phyloP scores from a whole-genome alignment of 2,797 vertebrate genomes.

The Eospalax fontanierii region DNA sequence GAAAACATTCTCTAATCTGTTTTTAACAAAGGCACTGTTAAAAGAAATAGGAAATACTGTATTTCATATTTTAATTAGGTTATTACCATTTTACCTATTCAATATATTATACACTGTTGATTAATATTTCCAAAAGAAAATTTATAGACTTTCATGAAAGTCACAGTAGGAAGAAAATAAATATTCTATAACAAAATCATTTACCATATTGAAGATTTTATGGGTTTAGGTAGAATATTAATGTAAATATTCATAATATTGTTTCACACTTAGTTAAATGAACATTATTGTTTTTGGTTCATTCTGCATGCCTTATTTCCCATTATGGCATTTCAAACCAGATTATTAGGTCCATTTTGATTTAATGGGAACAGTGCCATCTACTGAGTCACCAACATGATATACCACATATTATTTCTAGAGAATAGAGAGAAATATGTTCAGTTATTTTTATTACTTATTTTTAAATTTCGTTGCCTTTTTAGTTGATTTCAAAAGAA shows the following conservation, averaged over 20 bases:
- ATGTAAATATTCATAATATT: slow-evolving; percentile 51
- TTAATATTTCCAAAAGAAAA: slow-evolving; percentile 56
- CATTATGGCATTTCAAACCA: slow-evolving; percentile 53
- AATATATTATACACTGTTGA: slow-evolving; percentile 28
- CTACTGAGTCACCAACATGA: slow-evolving; percentile 67
- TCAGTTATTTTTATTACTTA: slow-evolving; percentile 72
- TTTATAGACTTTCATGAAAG: slow-evolving; percentile 47
- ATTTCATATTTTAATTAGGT: slow-evolving; percentile 64
- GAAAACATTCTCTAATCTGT: slow-evolving; percentile 55
- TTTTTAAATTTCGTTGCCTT: slow-evolving; percentile 63
- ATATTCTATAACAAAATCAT: slow-evolving; percentile 34
- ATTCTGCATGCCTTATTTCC: not conserved
- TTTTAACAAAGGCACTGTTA: slow-evolving; percentile 54
- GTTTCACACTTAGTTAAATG: slow-evolving; percentile 59
- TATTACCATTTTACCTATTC: slow-evolving; percentile 13
- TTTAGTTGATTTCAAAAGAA: slow-evolving; percentile 71
- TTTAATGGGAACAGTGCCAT: slow-evolving; percentile 69
- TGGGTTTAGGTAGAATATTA: not conserved
- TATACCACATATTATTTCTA: slow-evolving; percentile 60
- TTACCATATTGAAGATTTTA: slow-evolving; percentile 63
- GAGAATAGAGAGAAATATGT: slow-evolving; percentile 15
- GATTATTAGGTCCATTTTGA: slow-evolving; percentile 65
- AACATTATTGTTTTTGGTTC: slow-evolving; percentile 43
- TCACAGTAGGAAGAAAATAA: slow-evolving; percentile 23
- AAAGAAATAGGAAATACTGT: slow-evolving; percentile 46